Evolutionary conservation across 2,797 vertebrate species (phyloP), one percentile per base, ranked within the genome.

Genomic region (Aratinga solstitialis): DNA sequence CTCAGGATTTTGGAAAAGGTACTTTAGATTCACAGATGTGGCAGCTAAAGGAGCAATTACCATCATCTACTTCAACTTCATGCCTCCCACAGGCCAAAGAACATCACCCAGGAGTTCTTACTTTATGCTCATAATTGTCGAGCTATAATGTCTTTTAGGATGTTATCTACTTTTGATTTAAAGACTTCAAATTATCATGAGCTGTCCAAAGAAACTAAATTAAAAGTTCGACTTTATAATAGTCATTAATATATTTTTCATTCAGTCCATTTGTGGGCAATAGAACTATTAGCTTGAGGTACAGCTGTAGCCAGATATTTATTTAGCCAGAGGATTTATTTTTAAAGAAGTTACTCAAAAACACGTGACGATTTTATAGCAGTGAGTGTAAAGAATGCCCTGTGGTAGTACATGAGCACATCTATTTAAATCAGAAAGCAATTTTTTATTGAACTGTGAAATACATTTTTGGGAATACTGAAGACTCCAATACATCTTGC

Each of bases 61-160:
- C 66, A 78, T 94, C 85, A 94, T 84, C 69, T 84, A 38, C 72
- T 93, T 59, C 50, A 75, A 59, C 91, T 85, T 75, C 87, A 29
- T 81, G 73, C 79, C 73, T 95, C 91, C 94, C 94, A 96, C 69
- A 94, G 94, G 94, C 87, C 93, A 96, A 90, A 86, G 94, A 96
- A 94, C 84, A 91, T 88, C 87, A 86, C 83, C 85, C 34, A 88
- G 76, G 89, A 92, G 80, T 92, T 94, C 89, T 73, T 24, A n/a
- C 81, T 80, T 95, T 88, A 74, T 88, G 73, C 62, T 93, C 6
- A 21, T 96, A 93, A 96, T 93, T 94, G 76, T 94, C 0, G 0
- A 94, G 50, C 47, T 69, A 38, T 95, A 84, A 93, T 81, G 69
- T 78, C 73, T 94, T 93, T 94, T 92, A 94, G 84, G 93, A 93